Conservation (phyloP, 2,888 invertebrate species). For the Keiferia lycopersicella region DNA sequence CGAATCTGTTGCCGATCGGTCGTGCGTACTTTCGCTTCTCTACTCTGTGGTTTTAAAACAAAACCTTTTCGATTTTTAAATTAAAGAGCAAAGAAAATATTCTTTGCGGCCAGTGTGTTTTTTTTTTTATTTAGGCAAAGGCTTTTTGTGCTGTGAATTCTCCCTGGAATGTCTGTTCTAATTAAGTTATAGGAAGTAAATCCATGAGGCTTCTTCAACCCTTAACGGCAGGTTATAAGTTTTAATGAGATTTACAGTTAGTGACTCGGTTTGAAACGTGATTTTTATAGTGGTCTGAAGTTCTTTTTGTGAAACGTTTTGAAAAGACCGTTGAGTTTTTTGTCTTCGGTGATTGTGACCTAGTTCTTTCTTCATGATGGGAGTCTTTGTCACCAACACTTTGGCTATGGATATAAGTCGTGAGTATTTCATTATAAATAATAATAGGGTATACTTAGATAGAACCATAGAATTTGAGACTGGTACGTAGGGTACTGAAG, state of each 20-base stretch:
- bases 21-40: slow-evolving; percentile 39
- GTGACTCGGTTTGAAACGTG: slow-evolving; percentile 5
- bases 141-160: slow-evolving; percentile 29
- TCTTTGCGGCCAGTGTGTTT: neutral
- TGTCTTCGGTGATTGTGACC: slow-evolving; percentile 24
- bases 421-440: slow-evolving; percentile 49
- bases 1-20: slow-evolving; percentile 48
- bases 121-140: neutral
- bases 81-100: slow-evolving; percentile 28
- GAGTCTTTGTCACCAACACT: slow-evolving; percentile 67
- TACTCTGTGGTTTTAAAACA: slow-evolving; percentile 26
- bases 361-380: slow-evolving; percentile 50
- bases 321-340: slow-evolving; percentile 36
- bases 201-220: slow-evolving; percentile 60
- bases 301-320: neutral
- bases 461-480: neutral
- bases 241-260: slow-evolving; percentile 51
- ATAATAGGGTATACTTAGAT: neutral
- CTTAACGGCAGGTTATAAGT: slow-evolving; percentile 46
- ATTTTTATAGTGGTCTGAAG: neutral
- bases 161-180: slow-evolving; percentile 45
- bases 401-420: slow-evolving; percentile 74
- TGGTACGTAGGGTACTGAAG: too few species aligned
- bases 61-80: slow-evolving; percentile 31
- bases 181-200: slow-evolving; percentile 53